A percentile compares a stretch with the other conserved stretches of the same genome.
Evolutionary conservation across 2,797 vertebrate genomes (phyloP).

Genomic region (Capromys pilorides): DNA sequence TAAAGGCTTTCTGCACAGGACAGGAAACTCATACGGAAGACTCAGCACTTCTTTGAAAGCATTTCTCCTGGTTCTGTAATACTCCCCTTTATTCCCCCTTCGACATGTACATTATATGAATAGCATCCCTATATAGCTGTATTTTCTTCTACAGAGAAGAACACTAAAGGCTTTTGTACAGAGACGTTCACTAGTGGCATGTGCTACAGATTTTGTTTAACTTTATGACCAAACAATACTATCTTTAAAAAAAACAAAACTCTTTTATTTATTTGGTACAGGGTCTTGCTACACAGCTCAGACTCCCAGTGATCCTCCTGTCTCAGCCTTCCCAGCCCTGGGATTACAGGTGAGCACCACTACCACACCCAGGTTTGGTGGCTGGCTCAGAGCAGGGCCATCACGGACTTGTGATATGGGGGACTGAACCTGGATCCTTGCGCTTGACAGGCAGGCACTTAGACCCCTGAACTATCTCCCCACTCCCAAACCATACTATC

Average conservation of each 20-base stretch:
- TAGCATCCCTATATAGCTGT: background rate
- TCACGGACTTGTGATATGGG: too few relatives aligned
- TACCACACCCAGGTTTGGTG: too few relatives aligned
- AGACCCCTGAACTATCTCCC: too few relatives aligned
- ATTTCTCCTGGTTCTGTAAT: background rate
- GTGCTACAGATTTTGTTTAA: background rate
- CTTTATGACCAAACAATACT: background rate
- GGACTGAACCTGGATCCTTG: too few relatives aligned
- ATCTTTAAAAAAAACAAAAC: background rate
- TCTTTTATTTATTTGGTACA: too few relatives aligned
- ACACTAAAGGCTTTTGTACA: too few relatives aligned
- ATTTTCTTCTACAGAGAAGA: background rate
- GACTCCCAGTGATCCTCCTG: too few relatives aligned
- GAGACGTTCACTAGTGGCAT: background rate
- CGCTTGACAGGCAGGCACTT: too few relatives aligned
- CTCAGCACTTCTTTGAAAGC: background rate
- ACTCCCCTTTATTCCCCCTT: background rate
- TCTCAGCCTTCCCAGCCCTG: too few relatives aligned
- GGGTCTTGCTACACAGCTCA: too few relatives aligned
- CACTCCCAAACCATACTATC: background rate
- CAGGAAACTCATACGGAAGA: background rate
- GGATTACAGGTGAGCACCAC: too few relatives aligned
- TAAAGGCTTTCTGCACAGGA: background rate
- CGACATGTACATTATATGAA: background rate
- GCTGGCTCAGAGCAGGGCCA: too few relatives aligned